Conservation (phyloP, 2,113 vertebrate species). For the Poeciliopsis retropinna region DNA sequence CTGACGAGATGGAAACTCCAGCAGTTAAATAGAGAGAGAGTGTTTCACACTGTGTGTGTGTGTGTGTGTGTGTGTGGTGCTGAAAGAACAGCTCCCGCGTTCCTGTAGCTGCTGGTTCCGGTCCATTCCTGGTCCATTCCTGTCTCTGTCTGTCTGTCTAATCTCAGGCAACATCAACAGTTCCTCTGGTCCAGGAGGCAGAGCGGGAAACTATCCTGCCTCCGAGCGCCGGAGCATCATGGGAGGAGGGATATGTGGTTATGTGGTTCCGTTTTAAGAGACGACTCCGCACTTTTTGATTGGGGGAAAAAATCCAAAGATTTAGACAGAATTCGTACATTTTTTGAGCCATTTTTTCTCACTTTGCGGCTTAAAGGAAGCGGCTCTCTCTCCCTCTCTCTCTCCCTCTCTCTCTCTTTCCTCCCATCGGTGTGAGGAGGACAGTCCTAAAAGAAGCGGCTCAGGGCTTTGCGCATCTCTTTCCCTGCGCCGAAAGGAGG, state of each 20-base stretch:
- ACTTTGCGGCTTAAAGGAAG: neutral
- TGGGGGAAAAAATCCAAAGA: neutral
- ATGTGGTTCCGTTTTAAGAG: neutral
- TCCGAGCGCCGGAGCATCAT: neutral
- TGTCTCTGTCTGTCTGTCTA: neutral
- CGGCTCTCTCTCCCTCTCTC: neutral
- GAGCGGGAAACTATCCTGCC: neutral
- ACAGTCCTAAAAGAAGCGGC: constrained; percentile 30
- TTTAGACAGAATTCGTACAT: neutral
- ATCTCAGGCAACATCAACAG: neutral
- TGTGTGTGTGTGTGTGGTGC: constrained; percentile 28
- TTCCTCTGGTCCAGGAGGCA: neutral
- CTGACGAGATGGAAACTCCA: neutral
- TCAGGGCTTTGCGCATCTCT: constrained; percentile 7
- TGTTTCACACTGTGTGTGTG: neutral
- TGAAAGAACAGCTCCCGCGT: constrained; percentile 62
- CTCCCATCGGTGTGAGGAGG: constrained; percentile 15
- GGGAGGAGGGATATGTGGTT: neutral
- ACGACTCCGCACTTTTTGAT: neutral
- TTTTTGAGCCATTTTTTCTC: neutral
- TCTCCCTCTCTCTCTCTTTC: too few relatives aligned
- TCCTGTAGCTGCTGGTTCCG: neutral
- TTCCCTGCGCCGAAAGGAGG: constrained; percentile 8
- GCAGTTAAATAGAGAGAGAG: neutral
- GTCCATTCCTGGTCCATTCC: neutral